A percentile compares a stretch with the other conserved stretches of the same genome.
These are phyloP conservation scores for Anarhynchus alexandrinus DNA, from an alignment of 2,113 vertebrate genomes.

Conservation along the genomic window DNA sequence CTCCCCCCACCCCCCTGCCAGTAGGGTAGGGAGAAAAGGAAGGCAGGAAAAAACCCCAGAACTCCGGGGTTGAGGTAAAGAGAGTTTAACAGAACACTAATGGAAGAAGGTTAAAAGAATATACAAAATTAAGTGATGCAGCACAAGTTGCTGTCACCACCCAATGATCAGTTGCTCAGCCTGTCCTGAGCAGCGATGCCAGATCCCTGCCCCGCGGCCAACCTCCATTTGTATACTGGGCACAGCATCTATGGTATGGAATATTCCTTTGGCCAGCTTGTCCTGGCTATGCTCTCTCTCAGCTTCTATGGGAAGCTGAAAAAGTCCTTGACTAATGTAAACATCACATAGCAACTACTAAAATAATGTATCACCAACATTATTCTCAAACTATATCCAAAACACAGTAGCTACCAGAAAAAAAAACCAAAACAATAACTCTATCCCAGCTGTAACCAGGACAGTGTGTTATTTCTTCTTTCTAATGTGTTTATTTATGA, in stretches of 20 bases:
- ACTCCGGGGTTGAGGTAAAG: background rate
- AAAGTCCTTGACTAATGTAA: background rate
- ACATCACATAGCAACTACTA: background rate
- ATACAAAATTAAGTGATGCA: background rate
- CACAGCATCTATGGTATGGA: background rate
- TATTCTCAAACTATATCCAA: background rate
- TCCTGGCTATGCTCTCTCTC: background rate
- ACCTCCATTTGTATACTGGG: background rate
- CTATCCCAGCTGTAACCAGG: background rate
- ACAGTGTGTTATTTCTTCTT: background rate
- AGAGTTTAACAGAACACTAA: background rate
- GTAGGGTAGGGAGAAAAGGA: background rate
- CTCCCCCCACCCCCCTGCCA: background rate
- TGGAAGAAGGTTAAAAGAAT: background rate
- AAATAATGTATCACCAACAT: background rate
- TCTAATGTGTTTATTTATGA: background rate
- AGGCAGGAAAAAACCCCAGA: background rate
- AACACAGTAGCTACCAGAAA: background rate
- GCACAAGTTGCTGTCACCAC: background rate
- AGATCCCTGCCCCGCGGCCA: background rate
- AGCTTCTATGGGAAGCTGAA: background rate
- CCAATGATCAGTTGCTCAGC: background rate
- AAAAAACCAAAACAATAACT: background rate
- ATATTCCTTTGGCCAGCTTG: background rate
- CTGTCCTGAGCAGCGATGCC: background rate